Base-by-base conservation (phyloP, 2,888 invertebrate species). In the Volucella zonaria region DNA sequence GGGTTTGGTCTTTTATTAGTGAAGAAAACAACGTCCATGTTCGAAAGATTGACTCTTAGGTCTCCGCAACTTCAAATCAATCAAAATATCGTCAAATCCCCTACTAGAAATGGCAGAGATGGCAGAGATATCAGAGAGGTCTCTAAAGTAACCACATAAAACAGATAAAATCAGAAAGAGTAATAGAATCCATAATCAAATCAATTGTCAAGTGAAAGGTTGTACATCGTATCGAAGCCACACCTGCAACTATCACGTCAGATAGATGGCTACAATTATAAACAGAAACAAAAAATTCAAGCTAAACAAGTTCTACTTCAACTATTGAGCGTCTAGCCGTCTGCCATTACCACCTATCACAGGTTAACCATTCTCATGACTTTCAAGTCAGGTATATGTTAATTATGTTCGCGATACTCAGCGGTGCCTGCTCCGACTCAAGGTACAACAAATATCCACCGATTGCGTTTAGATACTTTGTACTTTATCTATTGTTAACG, bases 311-410 rank as follows among this genome's bases (percentile, higher is more conserved):
- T 59, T 77, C 18, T 8, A 66, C 45, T 47, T 40, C n/a, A 31
- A 8, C 54, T 6, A 31, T 6, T 31, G 6, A 77, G 71, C 54
- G 81, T 77, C 81, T 77, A 82, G 71, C 64, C 59, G 81, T 76
- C 81, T 76, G 15, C 75, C 56, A 67, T 58, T 76, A 23, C 75
- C 56, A 67, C 45, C 62, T 62, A 76, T 56, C 62, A 58, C 51
- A 68, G 47, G 23, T 43, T 12, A 51, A 38, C 15, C 31, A 54
- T 40, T 75, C 80, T 42, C 62, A 75, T 3, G 18, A 49, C 11
- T 49, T 54, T 59, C 18, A 59, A 56, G 15, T n/a, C 12, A 14
- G 23, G 8, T 18, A 10, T 73, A 73, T 54, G 52, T 15, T 54
- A 73, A 62, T 62, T 40, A 4, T 47, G 23, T 31, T n/a, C 8